Evolutionary conservation across 2,113 vertebrate species (phyloP).

Genomic region (chimpanzee (Pan troglodytes)): NHGRI_mPanTro3-v2.1_pri NC_072401.2:53709001-53709500

Average conservation of each 20-base stretch:
- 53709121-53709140: neutral
- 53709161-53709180: neutral
- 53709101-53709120: neutral
- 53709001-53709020: neutral
- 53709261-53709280: neutral
- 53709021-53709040: neutral
- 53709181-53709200: neutral
- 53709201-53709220: neutral
- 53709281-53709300: neutral
- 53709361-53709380: too few species aligned
- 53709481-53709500: too few species aligned
- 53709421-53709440: too few species aligned
- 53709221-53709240: neutral
- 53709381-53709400: too few species aligned
- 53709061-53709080: too few species aligned
- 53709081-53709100: neutral
- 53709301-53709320: too few species aligned
- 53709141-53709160: neutral
- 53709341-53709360: too few species aligned
- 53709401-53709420: too few species aligned
- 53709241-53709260: neutral
- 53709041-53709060: neutral
- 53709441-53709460: too few species aligned
- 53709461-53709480: too few species aligned
- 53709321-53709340: too few species aligned